Conservation (phyloP, 2,113 vertebrate genomes). For the Chinchilla lanigera region DNA sequence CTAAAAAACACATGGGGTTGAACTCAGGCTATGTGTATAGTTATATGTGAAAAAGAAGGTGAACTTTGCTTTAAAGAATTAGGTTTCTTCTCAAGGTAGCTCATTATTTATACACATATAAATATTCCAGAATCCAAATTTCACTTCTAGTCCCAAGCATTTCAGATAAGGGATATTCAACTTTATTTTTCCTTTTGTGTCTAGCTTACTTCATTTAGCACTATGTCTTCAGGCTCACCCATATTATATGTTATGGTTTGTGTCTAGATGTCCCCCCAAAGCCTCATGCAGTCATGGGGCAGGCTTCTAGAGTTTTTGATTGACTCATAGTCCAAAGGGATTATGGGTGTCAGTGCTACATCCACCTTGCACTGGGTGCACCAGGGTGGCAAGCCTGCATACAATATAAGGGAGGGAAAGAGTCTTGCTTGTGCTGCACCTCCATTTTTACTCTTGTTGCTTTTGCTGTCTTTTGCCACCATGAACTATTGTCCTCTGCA, state of each 20-base stretch:
- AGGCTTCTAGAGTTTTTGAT: too few relatives aligned
- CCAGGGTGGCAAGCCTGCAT: too few relatives aligned
- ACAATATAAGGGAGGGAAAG: too few relatives aligned
- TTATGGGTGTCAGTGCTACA: too few relatives aligned
- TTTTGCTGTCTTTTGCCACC: too few relatives aligned
- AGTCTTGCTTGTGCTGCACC: too few relatives aligned
- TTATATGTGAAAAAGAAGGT: background rate
- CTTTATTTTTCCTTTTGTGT: background rate
- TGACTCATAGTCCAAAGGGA: too few relatives aligned
- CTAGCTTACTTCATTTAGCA: background rate
- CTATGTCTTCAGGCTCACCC: background rate
- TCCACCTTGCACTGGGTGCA: too few relatives aligned
- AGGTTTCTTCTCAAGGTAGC: background rate
- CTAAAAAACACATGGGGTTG: background rate
- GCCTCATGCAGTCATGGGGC: too few relatives aligned
- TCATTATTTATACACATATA: background rate
- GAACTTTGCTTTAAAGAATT: background rate
- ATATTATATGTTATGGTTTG: background rate
- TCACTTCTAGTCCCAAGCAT: background rate
- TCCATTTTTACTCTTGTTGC: too few relatives aligned
- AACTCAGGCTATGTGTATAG: background rate
- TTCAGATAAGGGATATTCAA: background rate
- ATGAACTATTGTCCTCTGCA: too few relatives aligned
- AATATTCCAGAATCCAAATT: background rate
- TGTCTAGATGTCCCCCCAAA: too few relatives aligned